phyloP scores from a whole-genome alignment of 2,113 vertebrate genomes.

The Progne subis region DNA sequence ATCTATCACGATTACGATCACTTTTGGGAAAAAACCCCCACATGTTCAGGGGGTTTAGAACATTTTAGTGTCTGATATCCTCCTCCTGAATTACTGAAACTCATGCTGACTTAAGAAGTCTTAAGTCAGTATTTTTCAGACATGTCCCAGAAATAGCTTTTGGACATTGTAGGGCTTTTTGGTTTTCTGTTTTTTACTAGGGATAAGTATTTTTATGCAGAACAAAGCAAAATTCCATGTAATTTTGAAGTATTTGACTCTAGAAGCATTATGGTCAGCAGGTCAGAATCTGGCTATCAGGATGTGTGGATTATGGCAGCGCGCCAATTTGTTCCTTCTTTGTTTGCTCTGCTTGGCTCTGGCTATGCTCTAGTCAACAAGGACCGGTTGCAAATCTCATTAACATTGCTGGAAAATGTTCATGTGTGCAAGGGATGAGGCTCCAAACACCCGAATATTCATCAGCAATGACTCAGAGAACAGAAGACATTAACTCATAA shows the following conservation, averaged over 20 bases:
- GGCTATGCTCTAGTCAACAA: background rate
- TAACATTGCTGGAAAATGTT: background rate
- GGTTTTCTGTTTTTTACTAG: background rate
- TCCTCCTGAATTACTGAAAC: background rate
- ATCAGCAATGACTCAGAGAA: constrained; percentile 17
- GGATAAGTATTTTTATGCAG: background rate
- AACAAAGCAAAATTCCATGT: background rate
- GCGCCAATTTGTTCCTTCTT: background rate
- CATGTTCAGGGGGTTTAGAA: background rate
- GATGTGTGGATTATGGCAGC: background rate
- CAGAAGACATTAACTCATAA: background rate
- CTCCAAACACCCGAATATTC: background rate
- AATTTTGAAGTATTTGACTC: background rate
- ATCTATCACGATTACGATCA: background rate
- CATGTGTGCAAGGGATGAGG: background rate
- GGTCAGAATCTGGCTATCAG: background rate
- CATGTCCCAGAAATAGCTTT: background rate
- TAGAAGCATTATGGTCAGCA: background rate
- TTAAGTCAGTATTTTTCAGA: background rate
- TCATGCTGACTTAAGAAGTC: background rate
- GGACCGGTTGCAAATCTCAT: background rate
- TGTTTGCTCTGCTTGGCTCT: background rate
- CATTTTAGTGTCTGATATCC: background rate
- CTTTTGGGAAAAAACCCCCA: background rate
- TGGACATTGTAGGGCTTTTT: background rate